Evolutionary conservation across 2,888 invertebrate genomes (phyloP).

Genomic region (Eristalis tenax): DNA sequence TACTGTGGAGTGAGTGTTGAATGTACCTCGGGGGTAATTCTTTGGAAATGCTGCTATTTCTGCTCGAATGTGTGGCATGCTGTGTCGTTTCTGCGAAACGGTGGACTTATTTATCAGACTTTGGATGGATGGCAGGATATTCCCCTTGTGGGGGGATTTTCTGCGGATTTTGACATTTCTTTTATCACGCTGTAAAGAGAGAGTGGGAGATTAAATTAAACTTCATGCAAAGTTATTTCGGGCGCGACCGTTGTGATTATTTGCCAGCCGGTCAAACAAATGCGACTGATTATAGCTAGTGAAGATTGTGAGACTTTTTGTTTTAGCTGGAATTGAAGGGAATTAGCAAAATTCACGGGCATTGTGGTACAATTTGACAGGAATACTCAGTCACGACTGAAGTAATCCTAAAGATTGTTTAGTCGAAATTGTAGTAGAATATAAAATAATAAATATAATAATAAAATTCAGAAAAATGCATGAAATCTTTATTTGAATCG

Average conservation of each 20-base stretch:
- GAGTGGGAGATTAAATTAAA: neutral
- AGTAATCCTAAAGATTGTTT: too few relatives aligned
- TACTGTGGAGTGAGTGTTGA: neutral
- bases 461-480: too few relatives aligned
- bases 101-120: too few relatives aligned
- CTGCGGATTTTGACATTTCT: neutral
- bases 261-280: neutral
- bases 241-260: neutral
- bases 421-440: too few relatives aligned
- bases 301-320: neutral
- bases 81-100: neutral
- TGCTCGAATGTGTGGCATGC: neutral
- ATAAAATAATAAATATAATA: too few relatives aligned
- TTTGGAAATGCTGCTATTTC: neutral
- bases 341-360: too few relatives aligned
- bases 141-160: too few relatives aligned
- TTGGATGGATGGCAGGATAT: too few relatives aligned
- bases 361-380: too few relatives aligned
- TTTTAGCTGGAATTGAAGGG: neutral
- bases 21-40: neutral
- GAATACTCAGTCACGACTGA: too few relatives aligned
- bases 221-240: neutral
- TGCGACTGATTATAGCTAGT: neutral
- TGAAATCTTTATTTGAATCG: too few relatives aligned
- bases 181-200: neutral